Conservation (phyloP, 23 tunicate species). For the Oikopleura albicans region DNA sequence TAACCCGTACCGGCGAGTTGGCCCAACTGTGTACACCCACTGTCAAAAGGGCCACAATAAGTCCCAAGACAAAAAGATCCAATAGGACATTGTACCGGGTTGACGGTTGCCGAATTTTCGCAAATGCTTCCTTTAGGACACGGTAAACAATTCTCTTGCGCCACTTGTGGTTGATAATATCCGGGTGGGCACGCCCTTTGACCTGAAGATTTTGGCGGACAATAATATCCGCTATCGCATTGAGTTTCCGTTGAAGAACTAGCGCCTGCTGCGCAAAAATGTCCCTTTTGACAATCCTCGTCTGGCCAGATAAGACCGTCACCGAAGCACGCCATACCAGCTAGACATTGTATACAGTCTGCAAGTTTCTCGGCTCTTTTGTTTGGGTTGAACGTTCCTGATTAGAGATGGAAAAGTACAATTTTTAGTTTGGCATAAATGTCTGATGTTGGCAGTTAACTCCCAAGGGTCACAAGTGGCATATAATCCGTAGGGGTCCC, state of each 20-base stretch:
- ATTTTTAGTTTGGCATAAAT: too few relatives aligned
- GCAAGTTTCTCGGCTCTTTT: conserved; percentile 9
- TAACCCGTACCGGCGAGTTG: too few relatives aligned
- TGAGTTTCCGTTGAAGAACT: conserved; percentile 27
- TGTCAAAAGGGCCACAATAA: too few relatives aligned
- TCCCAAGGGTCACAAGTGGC: too few relatives aligned
- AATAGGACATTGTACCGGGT: not conserved
- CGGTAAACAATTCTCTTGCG: conserved; percentile 26
- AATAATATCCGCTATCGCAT: conserved; percentile 56
- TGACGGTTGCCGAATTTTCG: not conserved
- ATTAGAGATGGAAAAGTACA: too few relatives aligned
- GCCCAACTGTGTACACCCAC: too few relatives aligned
- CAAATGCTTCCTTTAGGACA: conserved; percentile 50
- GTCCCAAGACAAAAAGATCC: not conserved
- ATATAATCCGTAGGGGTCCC: too few relatives aligned
- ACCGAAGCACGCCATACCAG: conserved; percentile 23
- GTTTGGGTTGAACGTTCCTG: conserved; percentile 46
- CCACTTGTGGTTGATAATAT: conserved; percentile 37
- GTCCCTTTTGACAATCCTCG: conserved; percentile 31
- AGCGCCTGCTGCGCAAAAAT: conserved; percentile 59
- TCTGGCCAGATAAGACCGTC: conserved; percentile 3
- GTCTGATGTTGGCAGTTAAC: too few relatives aligned
- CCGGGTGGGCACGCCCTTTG: conserved; percentile 56
- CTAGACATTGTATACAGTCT: conserved; percentile 52
- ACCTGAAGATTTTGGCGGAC: conserved; percentile 39